Evolutionary conservation across 2,113 vertebrate species (phyloP), one percentile per base, ranked within the genome.

Genomic region (Gnathonemus longibarbis): DNA sequence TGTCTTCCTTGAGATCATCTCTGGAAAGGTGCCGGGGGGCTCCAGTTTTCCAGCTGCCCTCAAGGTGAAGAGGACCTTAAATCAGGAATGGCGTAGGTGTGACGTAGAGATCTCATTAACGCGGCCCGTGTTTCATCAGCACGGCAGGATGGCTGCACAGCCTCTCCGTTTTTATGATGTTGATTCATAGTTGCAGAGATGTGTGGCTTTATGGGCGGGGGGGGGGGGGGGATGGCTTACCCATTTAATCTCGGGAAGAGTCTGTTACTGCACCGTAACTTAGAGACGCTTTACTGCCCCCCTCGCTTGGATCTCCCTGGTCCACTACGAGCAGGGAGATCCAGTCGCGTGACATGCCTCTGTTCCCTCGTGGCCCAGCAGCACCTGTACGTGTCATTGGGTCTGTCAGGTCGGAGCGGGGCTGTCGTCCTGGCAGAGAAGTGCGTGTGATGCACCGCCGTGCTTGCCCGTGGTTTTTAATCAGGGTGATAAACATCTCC

Each of bases 401-500:
- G 56, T 62, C 56, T n/a, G 21, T 62, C 24, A 3, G 56, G 56
- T 62, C 7, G 24, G 88, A 88, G 52, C 11, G 5, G 53, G 24
- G 83, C 83, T 11, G 45, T 42, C 83, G 45, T 3, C 24, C 39
- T 46, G 42, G 35, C 35, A 24, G 83, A 21, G 83, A 5, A 10
- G 19, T 8, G 17, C 0, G 83, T 10, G 39, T 84, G 83, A 46
- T 5, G 42, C 83, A 84, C 42, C 39, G 8, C 83, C 0, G 83
- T n/a, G 45, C 19, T 10, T 48, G 45, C 21, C 45, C 42, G 35
- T 48, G 45, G 83, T 21, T 46, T 84, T 48, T 48, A 45, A 46
- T 84, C 83, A 84, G 74, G 74, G 74, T 80, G 74, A 80, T 80
- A 80, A 80, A 80, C 74, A 80, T 80, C 74, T 80, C 74, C 74